Percentiles rank a stretch among this genome's conserved stretches.
These are phyloP conservation scores for Drosophila rufa DNA, from an alignment of 1,140 invertebrate genomes.

Conservation along the genomic window DNA sequence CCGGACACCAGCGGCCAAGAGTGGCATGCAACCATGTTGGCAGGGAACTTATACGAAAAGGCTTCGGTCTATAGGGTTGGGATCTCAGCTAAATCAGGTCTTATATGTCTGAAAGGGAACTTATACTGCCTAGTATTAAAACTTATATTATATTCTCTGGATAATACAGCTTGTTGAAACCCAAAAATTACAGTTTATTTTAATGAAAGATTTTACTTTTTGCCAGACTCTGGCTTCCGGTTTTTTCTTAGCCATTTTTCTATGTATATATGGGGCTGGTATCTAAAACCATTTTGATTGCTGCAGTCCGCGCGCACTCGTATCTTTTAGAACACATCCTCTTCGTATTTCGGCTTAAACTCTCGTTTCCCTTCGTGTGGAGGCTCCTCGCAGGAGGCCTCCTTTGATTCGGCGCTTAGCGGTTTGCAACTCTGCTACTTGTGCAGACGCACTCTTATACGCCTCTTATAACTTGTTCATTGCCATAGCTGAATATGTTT, in stretches of 20 bases:
- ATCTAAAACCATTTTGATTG: slow-evolving; percentile 60
- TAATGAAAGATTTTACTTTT: neutral
- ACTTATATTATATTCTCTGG: neutral
- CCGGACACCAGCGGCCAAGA: neutral
- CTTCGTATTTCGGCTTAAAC: slow-evolving; percentile 35
- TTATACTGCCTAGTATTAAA: neutral
- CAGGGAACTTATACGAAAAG: slow-evolving; percentile 29
- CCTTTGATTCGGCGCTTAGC: slow-evolving; percentile 52
- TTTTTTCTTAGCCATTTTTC: neutral
- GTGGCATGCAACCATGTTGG: slow-evolving; percentile 11
- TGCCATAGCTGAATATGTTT: slow-evolving; percentile 59
- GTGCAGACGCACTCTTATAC: slow-evolving; percentile 64
- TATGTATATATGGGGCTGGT: slow-evolving; percentile 27
- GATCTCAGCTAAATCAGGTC: slow-evolving; percentile 19
- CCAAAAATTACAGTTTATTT: neutral
- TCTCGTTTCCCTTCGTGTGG: neutral
- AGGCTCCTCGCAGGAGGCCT: slow-evolving; percentile 58
- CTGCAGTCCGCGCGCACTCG: slow-evolving; percentile 28
- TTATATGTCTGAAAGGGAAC: neutral
- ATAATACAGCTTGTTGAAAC: neutral
- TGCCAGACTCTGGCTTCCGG: neutral
- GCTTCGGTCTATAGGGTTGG: slow-evolving; percentile 21
- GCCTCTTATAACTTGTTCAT: slow-evolving; percentile 17
- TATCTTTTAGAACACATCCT: slow-evolving; percentile 62
- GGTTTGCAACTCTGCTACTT: slow-evolving; percentile 55